Base-by-base conservation (phyloP, 1,140 invertebrate species). In the Galendromus occidentalis region DNA sequence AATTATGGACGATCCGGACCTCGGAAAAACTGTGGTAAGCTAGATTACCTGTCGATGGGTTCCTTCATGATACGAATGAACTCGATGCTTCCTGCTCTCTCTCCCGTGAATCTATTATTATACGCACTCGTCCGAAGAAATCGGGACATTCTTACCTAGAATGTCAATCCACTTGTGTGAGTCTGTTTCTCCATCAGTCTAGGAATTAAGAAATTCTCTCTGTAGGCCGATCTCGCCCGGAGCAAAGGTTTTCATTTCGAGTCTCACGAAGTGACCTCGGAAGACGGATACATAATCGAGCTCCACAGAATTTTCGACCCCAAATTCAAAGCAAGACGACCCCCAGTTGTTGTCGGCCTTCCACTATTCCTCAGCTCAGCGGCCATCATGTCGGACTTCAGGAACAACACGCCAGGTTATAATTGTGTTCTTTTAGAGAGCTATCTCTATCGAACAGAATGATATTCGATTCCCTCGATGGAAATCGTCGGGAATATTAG, bases 211-310 rank as follows among this genome's bases (percentile, higher is more conserved):
- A 59, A 28, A 47, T 17, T 22, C 33, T 39, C 33, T 9, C 25
- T 59, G 22, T 9, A 59, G 51, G 51, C 25, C 14, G 51, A 59
- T 25, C 51, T 59, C 12, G 51, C 33, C 9, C 51, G 51, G 22
- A 59, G 51, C 33, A 25, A 22, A 0, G 51, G 51, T 25, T 59
- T 59, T 22, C 12, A 59, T 17, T 59, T 80, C 2, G 82, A 87
- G 72, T 80, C 78, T 47, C 83, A 87, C 72, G 71, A 79, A 1
- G 79, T 83, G 1, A 75, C 79, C 18, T 85, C 84, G 0, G 79
- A 82, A 68, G 84, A 86, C 71, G 82, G 82, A 20, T 86, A 86
- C 70, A 79, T 85, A 47, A 72, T 86, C 44, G 80, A 81, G 66
- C 70, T 86, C 68, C 84, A 85, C 71, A 65, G 71, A 51, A 71